Evolutionary conservation across 1,140 invertebrate species (phyloP).

Genomic region (Ceratina calcarata): DNA sequence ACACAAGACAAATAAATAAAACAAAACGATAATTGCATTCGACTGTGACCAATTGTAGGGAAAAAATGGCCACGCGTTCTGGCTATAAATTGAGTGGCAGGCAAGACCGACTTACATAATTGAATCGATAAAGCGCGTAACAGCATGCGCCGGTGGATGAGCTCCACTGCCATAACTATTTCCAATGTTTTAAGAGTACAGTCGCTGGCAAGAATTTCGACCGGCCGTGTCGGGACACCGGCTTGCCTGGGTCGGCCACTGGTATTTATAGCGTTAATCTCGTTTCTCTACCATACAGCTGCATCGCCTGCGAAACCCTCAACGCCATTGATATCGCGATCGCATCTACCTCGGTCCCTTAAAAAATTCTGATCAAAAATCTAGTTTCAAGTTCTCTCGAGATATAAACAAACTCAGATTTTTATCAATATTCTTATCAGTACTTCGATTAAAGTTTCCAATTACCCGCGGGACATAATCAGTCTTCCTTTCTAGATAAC

Average conservation of each 20-base stretch:
- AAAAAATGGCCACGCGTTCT: constrained; percentile 9
- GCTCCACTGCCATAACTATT: constrained; percentile 77
- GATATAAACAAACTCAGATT: too few relatives aligned
- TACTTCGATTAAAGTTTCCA: too few relatives aligned
- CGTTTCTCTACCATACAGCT: constrained; percentile 73
- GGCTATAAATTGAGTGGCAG: constrained; percentile 34
- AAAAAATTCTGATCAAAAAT: too few relatives aligned
- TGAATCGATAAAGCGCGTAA: constrained; percentile 62
- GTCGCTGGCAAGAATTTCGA: constrained; percentile 60
- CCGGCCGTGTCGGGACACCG: constrained; percentile 1
- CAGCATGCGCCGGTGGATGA: constrained; percentile 49
- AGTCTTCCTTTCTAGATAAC: too few relatives aligned
- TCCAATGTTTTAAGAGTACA: constrained; percentile 76
- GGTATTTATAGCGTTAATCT: constrained; percentile 79
- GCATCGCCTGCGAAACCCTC: constrained; percentile 70
- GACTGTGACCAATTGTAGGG: constrained; percentile 6
- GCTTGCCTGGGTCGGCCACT: constrained; percentile 35
- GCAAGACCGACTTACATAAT: constrained; percentile 62
- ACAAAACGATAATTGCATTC: constrained; percentile 15
- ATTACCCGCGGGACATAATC: too few relatives aligned
- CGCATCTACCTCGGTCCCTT: constrained; percentile 52
- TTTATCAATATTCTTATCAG: too few relatives aligned
- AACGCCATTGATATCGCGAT: constrained; percentile 68
- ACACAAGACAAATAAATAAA: background rate
- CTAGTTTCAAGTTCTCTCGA: too few relatives aligned